Evolutionary conservation across 2,797 vertebrate species (phyloP), one percentile per base, ranked within the genome.

Genomic region (Percopsis omiscomaycus): DNA sequence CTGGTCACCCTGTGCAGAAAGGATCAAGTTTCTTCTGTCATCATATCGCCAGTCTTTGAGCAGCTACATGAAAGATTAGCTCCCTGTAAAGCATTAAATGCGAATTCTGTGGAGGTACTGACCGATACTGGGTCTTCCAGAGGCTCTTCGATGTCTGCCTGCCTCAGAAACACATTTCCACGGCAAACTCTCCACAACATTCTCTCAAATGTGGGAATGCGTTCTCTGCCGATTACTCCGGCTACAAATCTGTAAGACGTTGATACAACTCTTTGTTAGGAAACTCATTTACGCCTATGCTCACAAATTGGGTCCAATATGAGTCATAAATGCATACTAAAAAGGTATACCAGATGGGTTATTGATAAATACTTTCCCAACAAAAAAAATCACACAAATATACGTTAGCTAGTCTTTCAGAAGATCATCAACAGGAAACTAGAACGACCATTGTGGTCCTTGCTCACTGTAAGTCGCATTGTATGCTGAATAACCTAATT

Each of bases 121-220:
- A 99, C 97, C 70, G 95, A 93, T 9, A 91, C 81, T 0, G 97
- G 97, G 44, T 99, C 97, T 89, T 98, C 97, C 79, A 99, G 89
- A 0, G 97, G 93, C 56, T 95, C 97, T 81, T 98, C 97, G 0
- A 99, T 99, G 51, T 98, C 95, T 0, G 96, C 95, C 84, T 98
- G 96, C 11, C 94, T 93, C 86, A 99, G 90, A 87, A 99, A 99
- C 1, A 99, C 97, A 1, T 99, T 99, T 58, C 97, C 97, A 61
- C 97, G 89, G 87, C 97, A 99, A 81, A 99, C 97, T 48, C 97
- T 92, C 97, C 97, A 99, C 83, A 99, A 80, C 97, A 99, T 98
- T 73, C 97, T 92, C 89, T 99, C 97, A 62, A 99, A 99, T 0
- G 92, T 99, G 55, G 96, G 96, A 74, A 99, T 96, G 3, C 96